A percentile compares a stretch with the other conserved stretches of the same genome.
These are phyloP conservation scores for Phasianus colchicus DNA, from an alignment of 2,113 vertebrate genomes.

Conservation along the genomic window DNA sequence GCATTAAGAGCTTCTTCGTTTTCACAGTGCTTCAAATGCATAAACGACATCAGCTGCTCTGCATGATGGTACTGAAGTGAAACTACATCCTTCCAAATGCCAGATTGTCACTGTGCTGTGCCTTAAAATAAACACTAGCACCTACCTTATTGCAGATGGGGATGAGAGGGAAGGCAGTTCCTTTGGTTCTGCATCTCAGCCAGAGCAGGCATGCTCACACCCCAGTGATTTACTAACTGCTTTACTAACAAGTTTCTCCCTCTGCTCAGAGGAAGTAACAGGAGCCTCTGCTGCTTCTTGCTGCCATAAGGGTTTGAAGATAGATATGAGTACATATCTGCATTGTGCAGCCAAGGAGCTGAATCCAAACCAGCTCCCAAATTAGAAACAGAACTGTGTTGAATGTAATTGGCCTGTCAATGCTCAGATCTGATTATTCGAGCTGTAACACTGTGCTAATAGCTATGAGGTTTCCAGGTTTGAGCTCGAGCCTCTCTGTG, in stretches of 20 bases:
- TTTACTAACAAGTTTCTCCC: not conserved
- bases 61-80: not conserved
- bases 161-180: not conserved
- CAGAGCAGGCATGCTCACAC: not conserved
- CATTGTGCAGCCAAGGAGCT: not conserved
- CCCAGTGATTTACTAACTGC: fast-evolving
- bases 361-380: slow-evolving; percentile 29
- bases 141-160: not conserved
- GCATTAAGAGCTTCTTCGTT: not conserved
- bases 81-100: not conserved
- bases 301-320: not conserved
- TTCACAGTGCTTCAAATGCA: not conserved
- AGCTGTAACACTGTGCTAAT: not conserved
- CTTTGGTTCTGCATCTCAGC: not conserved
- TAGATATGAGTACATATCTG: not conserved
- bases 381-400: slow-evolving; percentile 7
- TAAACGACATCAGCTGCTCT: not conserved
- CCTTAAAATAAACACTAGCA: not conserved
- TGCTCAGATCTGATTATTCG: not conserved
- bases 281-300: not conserved
- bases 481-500: not conserved
- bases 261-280: not conserved
- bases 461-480: not conserved
- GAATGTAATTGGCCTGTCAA: not conserved
- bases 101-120: not conserved